Conservation (phyloP, 2,113 vertebrate genomes). For the Burhinus bistriatus region DNA sequence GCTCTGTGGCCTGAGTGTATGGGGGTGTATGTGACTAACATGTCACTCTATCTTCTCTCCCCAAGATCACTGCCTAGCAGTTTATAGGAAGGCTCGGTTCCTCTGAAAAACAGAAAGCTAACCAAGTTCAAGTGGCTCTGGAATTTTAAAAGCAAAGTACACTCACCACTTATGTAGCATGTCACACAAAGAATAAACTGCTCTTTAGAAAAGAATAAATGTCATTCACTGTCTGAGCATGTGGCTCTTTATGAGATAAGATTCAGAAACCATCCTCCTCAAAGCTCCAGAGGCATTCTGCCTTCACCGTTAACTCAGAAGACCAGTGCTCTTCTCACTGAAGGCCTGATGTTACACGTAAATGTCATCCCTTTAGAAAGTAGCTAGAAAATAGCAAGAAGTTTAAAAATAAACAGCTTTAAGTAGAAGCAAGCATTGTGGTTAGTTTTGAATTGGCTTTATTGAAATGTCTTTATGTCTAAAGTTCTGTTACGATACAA, state of each 20-base stretch:
- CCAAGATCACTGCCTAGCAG: neutral
- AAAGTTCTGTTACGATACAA: neutral
- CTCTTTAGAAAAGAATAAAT: neutral
- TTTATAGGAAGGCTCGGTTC: neutral
- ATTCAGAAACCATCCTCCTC: neutral
- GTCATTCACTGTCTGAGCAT: neutral
- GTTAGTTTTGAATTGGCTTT: neutral
- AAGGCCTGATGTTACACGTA: neutral
- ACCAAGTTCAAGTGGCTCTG: neutral
- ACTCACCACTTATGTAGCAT: neutral
- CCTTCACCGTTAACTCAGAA: neutral
- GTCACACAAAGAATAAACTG: neutral
- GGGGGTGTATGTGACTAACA: neutral
- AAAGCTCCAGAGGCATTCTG: neutral
- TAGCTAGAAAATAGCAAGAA: neutral
- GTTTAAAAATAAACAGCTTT: conserved; percentile 12
- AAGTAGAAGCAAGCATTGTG: neutral
- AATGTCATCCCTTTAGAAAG: neutral
- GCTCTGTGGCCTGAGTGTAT: fast-evolving
- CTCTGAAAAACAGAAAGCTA: neutral
- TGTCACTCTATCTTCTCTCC: neutral
- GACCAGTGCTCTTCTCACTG: neutral
- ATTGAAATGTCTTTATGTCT: neutral
- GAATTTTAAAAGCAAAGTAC: neutral
- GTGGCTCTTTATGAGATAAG: neutral